These are phyloP conservation scores for Vespertilio murinus DNA, from an alignment of 2,797 vertebrate genomes.

Conservation along the genomic window DNA sequence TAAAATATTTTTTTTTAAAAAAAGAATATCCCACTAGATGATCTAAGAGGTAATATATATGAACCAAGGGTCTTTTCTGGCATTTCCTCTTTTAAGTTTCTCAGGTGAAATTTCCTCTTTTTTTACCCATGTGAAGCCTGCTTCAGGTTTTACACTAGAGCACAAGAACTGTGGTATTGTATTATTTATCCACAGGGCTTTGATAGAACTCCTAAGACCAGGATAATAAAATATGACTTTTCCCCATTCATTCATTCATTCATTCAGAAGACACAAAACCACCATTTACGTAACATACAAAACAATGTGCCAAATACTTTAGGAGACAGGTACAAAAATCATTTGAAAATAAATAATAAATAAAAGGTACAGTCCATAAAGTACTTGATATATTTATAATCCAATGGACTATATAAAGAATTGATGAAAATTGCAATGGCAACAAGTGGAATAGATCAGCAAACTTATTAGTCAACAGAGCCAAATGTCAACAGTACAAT, in stretches of 20 bases:
- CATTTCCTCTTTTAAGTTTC: not conserved
- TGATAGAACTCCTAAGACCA: not conserved
- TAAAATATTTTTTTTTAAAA: too few species aligned
- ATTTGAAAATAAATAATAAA: too few species aligned
- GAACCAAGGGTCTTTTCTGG: not conserved
- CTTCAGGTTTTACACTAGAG: not conserved
- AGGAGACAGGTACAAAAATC: not conserved
- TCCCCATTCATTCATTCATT: not conserved
- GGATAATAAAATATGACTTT: not conserved
- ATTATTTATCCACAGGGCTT: not conserved
- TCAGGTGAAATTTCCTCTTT: not conserved
- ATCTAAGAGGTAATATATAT: not conserved
- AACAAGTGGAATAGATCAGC: conserved; percentile 88
- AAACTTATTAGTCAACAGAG: too few species aligned
- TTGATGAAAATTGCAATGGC: not conserved
- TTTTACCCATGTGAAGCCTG: not conserved
- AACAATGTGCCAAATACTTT: not conserved
- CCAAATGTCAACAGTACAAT: too few species aligned
- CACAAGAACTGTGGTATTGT: not conserved
- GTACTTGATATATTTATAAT: not conserved
- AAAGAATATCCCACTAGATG: not conserved
- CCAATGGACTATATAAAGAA: not conserved
- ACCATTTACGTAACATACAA: not conserved
- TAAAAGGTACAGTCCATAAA: not conserved
- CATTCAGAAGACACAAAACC: conserved; percentile 11